Percentiles rank a stretch among this genome's conserved stretches.
Conservation (phyloP, 2,888 invertebrate species). For the Eurois occulta region DNA sequence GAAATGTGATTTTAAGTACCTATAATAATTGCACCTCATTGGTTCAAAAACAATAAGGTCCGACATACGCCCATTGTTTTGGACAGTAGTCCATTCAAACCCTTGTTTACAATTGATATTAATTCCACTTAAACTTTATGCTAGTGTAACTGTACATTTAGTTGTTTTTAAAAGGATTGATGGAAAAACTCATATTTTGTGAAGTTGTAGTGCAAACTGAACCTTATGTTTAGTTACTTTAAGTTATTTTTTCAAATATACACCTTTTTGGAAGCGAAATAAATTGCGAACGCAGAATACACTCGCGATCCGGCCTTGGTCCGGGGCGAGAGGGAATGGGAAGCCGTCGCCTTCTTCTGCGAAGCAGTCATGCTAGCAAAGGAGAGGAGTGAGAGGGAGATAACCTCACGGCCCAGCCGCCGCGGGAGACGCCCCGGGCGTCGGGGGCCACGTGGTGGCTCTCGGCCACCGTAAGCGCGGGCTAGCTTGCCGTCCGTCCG, state of each 20-base stretch:
- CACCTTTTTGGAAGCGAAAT: background rate
- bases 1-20: slow-evolving; percentile 26
- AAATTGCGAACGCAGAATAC: background rate
- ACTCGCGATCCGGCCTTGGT: no score
- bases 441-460: no score
- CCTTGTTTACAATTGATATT: background rate
- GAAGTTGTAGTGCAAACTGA: background rate
- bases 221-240: background rate
- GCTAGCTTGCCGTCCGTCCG: no score
- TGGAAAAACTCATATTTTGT: background rate
- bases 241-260: background rate
- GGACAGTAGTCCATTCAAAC: background rate
- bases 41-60: background rate
- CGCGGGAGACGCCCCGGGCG: no score
- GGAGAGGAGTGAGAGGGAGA: no score
- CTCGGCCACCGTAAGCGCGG: no score
- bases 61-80: background rate
- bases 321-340: no score
- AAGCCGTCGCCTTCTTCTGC: no score
- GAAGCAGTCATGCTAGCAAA: no score
- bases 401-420: no score
- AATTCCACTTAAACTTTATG: background rate
- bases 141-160: background rate
- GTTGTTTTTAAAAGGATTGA: background rate
- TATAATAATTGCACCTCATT: background rate